Evolutionary conservation across 2,797 vertebrate genomes (phyloP).

Genomic region (Chrosomus eos): DNA sequence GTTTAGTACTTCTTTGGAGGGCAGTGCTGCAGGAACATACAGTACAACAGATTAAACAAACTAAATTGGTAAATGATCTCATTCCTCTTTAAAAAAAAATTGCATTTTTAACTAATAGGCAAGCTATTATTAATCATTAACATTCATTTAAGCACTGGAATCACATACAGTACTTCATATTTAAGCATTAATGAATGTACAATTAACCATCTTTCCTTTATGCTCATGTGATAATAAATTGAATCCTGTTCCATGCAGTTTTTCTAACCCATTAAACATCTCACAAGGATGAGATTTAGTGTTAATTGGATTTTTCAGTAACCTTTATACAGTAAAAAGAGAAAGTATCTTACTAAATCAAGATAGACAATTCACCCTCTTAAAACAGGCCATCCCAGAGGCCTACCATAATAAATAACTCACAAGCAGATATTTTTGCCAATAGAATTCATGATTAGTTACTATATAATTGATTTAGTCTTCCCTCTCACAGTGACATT

Average conservation of each 20-base stretch:
- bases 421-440: conserved; percentile 36
- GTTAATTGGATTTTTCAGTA: conserved; percentile 44
- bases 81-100: conserved; percentile 2
- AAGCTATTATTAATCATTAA: conserved; percentile 4
- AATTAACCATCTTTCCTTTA: conserved; percentile 13
- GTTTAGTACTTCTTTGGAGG: conserved; percentile 1
- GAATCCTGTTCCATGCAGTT: not conserved
- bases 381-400: conserved; percentile 39
- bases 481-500: conserved; percentile 5
- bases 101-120: not conserved
- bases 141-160: conserved; percentile 3
- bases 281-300: conserved; percentile 46
- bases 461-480: conserved; percentile 41
- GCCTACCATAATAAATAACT: conserved; percentile 46
- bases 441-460: conserved; percentile 41
- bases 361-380: conserved; percentile 39
- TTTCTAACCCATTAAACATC: conserved; percentile 26
- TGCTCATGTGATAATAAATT: conserved; percentile 24
- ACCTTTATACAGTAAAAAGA: conserved; percentile 30
- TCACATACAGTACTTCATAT: not conserved
- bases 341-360: conserved; percentile 41
- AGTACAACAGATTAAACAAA: not conserved
- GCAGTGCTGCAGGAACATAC: not conserved
- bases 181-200: conserved; percentile 15
- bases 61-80: not conserved